Evolutionary conservation across 2,113 vertebrate genomes (phyloP).

Genomic region (Muscicapa adusta): DNA sequence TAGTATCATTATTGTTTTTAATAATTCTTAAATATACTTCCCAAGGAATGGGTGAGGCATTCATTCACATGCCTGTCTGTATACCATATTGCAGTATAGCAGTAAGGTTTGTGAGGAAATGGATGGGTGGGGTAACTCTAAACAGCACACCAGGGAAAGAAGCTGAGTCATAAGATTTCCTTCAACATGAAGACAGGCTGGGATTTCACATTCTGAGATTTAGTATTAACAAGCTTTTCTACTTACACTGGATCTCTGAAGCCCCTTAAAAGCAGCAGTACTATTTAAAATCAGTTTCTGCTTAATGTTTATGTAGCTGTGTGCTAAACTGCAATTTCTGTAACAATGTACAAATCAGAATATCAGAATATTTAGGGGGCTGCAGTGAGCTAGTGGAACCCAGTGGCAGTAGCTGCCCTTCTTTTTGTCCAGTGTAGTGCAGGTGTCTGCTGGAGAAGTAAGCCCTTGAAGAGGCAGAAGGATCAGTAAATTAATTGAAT

Average conservation of each 20-base stretch:
- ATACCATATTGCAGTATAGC: neutral
- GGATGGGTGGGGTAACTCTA: slow-evolving; percentile 17
- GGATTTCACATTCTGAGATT: neutral
- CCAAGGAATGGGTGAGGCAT: neutral
- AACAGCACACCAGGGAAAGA: slow-evolving; percentile 30
- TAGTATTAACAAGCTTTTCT: neutral
- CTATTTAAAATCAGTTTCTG: neutral
- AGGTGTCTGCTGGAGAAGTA: neutral
- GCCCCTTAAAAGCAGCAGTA: neutral
- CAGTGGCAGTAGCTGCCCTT: neutral
- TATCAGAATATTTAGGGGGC: neutral
- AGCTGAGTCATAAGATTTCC: slow-evolving; percentile 44
- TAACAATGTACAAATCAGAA: neutral
- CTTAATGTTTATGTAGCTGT: neutral
- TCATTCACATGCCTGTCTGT: neutral
- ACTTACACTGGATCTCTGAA: neutral
- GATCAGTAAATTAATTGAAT: neutral
- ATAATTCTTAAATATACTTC: neutral
- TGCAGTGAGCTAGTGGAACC: neutral
- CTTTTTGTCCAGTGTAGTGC: neutral
- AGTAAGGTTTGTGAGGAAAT: neutral
- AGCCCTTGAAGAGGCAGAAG: neutral
- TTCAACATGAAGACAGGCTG: neutral
- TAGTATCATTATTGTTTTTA: neutral
- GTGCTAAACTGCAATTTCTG: neutral